Percentiles rank a stretch among this genome's conserved stretches.
Conservation (phyloP, 2,888 invertebrate genomes). For the Pollenia angustigena region DNA sequence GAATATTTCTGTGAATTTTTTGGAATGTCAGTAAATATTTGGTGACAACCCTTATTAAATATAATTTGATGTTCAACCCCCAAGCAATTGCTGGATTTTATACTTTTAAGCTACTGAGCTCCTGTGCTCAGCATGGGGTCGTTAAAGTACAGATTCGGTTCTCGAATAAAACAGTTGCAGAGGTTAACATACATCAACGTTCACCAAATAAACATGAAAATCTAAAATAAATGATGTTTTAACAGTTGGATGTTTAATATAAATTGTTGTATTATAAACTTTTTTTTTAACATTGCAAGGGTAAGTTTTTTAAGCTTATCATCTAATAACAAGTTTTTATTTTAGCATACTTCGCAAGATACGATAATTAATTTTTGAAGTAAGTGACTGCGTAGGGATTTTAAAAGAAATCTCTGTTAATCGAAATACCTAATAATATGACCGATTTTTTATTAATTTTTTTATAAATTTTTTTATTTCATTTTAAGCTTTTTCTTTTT, state of each 20-base stretch:
- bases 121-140: constrained; percentile 23
- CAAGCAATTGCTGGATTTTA: not conserved
- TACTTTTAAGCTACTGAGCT: not conserved
- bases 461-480: too few species aligned
- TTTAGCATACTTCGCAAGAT: too few species aligned
- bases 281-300: not conserved
- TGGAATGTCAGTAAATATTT: too few species aligned
- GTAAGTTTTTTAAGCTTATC: too few species aligned
- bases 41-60: constrained; percentile 19
- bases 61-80: constrained; percentile 4
- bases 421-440: too few species aligned
- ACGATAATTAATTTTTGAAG: too few species aligned
- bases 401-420: too few species aligned
- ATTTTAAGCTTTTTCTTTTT: too few species aligned
- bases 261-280: not conserved
- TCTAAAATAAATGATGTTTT: constrained; percentile 33
- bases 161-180: not conserved
- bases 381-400: too few species aligned
- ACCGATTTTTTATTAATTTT: too few species aligned
- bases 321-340: too few species aligned
- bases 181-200: not conserved
- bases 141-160: constrained; percentile 4
- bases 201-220: constrained; percentile 8
- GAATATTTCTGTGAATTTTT: too few species aligned
- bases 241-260: constrained; percentile 45